Conservation (phyloP, 1,140 invertebrate species). For the Melitaea cinxia region DNA sequence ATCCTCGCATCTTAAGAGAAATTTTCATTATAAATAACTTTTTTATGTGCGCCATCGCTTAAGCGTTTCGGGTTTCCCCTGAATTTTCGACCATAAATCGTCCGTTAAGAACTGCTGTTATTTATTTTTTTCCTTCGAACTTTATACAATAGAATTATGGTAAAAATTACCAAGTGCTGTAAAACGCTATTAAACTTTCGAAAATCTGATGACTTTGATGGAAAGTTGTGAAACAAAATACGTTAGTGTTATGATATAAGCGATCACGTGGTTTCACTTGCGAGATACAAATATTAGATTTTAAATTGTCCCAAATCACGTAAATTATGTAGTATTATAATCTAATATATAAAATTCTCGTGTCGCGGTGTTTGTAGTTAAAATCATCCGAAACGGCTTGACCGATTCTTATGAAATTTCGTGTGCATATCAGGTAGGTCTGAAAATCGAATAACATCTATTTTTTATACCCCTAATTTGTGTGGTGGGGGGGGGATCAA, state of each 20-base stretch:
- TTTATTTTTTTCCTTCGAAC: constrained; percentile 32
- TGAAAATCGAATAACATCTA: too few relatives aligned
- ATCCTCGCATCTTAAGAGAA: constrained; percentile 11
- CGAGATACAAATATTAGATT: too few relatives aligned
- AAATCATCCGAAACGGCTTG: too few relatives aligned
- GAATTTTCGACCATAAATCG: constrained; percentile 24
- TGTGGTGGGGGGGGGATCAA: too few relatives aligned
- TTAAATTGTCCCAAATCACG: too few relatives aligned
- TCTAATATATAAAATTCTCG: too few relatives aligned
- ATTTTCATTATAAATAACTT: constrained; percentile 28
- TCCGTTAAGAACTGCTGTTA: constrained; percentile 20
- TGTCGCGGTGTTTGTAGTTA: too few relatives aligned
- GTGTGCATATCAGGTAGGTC: too few relatives aligned
- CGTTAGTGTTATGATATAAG: background rate
- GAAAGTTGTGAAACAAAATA: background rate
- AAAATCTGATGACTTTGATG: background rate
- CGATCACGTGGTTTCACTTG: background rate
- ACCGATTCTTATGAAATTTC: too few relatives aligned
- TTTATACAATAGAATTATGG: constrained; percentile 34
- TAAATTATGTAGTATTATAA: too few relatives aligned
- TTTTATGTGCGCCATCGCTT: constrained; percentile 31
- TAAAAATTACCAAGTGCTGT: constrained; percentile 33
- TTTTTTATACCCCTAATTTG: too few relatives aligned
- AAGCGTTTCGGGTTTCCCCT: constrained; percentile 19
- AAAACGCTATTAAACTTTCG: constrained; percentile 30